Conservation (phyloP, 37 sponge, comb jelly and placozoan species). For the Dysidea cf. avara region DNA sequence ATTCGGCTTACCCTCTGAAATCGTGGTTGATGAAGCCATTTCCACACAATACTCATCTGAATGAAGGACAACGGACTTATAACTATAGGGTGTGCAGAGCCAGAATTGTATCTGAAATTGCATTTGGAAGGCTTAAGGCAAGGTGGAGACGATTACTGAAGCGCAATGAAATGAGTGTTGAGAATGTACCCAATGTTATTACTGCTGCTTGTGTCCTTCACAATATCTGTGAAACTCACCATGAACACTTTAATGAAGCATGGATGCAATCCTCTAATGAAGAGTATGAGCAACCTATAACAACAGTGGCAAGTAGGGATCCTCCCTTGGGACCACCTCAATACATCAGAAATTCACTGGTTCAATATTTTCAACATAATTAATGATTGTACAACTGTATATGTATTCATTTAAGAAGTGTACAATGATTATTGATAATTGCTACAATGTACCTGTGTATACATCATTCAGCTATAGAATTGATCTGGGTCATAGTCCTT, state of each 20-base stretch:
- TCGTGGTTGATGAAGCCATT: slow-evolving; percentile 13
- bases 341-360: too few species aligned
- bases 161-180: neutral
- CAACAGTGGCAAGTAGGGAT: too few species aligned
- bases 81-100: slow-evolving; percentile 12
- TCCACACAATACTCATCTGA: neutral
- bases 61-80: neutral
- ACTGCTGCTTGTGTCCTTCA: neutral
- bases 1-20: slow-evolving; percentile 11
- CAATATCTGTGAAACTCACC: slow-evolving; percentile 10
- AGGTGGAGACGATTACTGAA: slow-evolving; percentile 5
- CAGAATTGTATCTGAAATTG: slow-evolving; percentile 14
- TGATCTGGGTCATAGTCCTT: too few species aligned
- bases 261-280: neutral
- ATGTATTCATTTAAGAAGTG: too few species aligned
- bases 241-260: slow-evolving; percentile 1
- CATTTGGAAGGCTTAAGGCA: slow-evolving; percentile 15
- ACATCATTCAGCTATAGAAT: too few species aligned
- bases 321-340: too few species aligned
- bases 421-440: too few species aligned
- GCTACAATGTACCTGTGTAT: too few species aligned
- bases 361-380: too few species aligned
- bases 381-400: too few species aligned
- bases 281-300: too few species aligned
- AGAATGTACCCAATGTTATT: slow-evolving; percentile 3